Evolutionary conservation across 2,113 vertebrate species (phyloP).

Genomic region (Pterophyllum scalare): DNA sequence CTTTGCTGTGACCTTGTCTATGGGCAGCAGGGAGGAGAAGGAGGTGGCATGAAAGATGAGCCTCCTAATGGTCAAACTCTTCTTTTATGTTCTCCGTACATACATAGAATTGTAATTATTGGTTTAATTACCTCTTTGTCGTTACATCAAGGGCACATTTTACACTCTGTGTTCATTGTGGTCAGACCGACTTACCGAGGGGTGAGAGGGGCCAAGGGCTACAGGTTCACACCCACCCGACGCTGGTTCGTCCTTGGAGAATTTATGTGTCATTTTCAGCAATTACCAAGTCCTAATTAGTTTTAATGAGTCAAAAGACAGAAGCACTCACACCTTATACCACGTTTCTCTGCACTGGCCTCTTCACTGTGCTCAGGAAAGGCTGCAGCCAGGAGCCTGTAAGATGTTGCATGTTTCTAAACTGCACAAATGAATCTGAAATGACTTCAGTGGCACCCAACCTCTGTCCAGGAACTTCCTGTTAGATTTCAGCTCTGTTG

Average conservation of each 20-base stretch:
- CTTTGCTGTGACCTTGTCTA: conserved; percentile 61
- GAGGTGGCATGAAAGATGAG: conserved; percentile 61
- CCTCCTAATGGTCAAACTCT: conserved; percentile 63
- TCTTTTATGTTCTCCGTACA: conserved; percentile 69
- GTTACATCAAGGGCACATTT: conserved; percentile 72
- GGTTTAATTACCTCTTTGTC: conserved; percentile 69
- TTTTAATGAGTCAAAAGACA: conserved; percentile 10
- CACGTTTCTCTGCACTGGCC: background rate
- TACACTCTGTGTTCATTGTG: conserved; percentile 53
- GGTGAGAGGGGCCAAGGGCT: conserved; percentile 33
- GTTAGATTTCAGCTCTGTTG: background rate
- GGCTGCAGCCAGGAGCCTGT: background rate
- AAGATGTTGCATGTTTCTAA: accelerated
- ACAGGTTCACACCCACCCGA: conserved; percentile 20
- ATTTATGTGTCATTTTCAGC: conserved; percentile 3
- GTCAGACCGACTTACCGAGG: conserved; percentile 23
- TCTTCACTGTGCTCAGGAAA: background rate
- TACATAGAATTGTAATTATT: conserved; percentile 72
- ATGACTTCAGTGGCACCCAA: background rate
- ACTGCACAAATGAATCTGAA: background rate
- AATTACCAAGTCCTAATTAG: conserved; percentile 19
- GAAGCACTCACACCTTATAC: background rate
- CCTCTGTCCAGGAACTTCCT: background rate
- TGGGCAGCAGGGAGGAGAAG: conserved; percentile 34
- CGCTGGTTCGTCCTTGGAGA: conserved; percentile 24